Evolutionary conservation across 2,888 invertebrate species (phyloP), one percentile per base, ranked within the genome.

Genomic region (Neria commutata): DNA sequence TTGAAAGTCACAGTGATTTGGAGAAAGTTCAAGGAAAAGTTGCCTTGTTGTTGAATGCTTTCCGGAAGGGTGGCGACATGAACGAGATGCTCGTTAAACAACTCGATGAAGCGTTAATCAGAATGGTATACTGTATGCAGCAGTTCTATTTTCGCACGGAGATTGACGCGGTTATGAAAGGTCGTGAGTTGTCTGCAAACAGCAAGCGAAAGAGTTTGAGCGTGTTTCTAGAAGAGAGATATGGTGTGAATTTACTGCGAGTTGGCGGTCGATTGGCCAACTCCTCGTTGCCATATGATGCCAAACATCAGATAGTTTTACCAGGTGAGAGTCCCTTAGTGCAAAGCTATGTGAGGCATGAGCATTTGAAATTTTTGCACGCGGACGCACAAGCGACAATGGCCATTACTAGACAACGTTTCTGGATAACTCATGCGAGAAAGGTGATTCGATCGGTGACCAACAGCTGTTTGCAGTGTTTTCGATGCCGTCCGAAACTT

Each of bases 291-390:
- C 26, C 56, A 21, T 60, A 52, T 33, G 60, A 64, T 24, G 63
- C 61, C 42, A 69, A 67, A 25, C 67, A 68, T 62, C 69, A 66
- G 1, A 63, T 71, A 10, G 33, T 74, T 3, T 16, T 75, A 24
- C 71, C 72, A 11, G 52, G 65, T 14, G 45, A 51, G 23, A 50
- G 62, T 45, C 40, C 17, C 11, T 57, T 67, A 16, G 29, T 49
- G 8, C 51, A 59, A 57, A 16, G 50, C 26, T 34, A 53, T 11
- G 50, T 63, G 16, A 48, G 46, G 3, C 17, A 42, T 4, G 6
- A 29, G 16, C 33, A 45, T 11, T 16, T 11, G 5, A 17, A 45
- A 10, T 25, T 55, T 50, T 19, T 49, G 17, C 59, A 66, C 26
- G 34, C 51, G 10, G 60, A 58, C 10, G 45, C 54, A n/a, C 62